phyloP scores from a whole-genome alignment of 2,888 invertebrate genomes.

The Carpatolechia fugitivella region DNA sequence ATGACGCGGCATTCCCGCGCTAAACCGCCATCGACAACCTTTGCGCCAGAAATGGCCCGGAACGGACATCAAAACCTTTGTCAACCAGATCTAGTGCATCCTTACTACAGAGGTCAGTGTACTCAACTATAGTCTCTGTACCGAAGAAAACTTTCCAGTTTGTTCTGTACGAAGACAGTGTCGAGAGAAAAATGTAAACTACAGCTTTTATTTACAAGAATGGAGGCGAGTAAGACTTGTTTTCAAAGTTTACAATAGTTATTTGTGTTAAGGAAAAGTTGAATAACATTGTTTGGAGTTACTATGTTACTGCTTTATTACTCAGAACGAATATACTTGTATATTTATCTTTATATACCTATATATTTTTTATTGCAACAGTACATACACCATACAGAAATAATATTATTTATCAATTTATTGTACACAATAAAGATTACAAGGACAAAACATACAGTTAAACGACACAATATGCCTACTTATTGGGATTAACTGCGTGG shows the following conservation, averaged over 20 bases:
- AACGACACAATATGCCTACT: too few species aligned
- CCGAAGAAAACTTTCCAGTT: background rate
- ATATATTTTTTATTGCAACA: background rate
- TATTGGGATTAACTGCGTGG: too few species aligned
- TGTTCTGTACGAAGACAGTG: background rate
- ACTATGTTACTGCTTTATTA: background rate
- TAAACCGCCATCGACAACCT: too few species aligned
- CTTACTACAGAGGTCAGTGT: too few species aligned
- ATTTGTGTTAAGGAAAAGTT: conserved; percentile 3
- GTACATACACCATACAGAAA: too few species aligned
- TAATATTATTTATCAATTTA: too few species aligned
- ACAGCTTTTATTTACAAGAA: conserved; percentile 5
- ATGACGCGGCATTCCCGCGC: too few species aligned
- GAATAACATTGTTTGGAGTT: background rate
- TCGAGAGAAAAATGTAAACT: conserved; percentile 5
- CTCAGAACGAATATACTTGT: background rate
- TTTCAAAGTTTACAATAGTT: background rate
- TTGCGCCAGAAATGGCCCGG: too few species aligned
- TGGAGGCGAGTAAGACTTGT: background rate
- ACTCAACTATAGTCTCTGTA: background rate
- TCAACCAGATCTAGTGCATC: too few species aligned
- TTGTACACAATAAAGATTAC: too few species aligned
- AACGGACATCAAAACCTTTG: too few species aligned
- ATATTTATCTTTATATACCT: background rate
- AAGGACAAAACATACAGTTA: too few species aligned